Evolutionary conservation across 37 sponge, comb jelly and placozoan species (phyloP), one percentile per base, ranked within the genome.

Genomic region (Petrosia ficiformis): DNA sequence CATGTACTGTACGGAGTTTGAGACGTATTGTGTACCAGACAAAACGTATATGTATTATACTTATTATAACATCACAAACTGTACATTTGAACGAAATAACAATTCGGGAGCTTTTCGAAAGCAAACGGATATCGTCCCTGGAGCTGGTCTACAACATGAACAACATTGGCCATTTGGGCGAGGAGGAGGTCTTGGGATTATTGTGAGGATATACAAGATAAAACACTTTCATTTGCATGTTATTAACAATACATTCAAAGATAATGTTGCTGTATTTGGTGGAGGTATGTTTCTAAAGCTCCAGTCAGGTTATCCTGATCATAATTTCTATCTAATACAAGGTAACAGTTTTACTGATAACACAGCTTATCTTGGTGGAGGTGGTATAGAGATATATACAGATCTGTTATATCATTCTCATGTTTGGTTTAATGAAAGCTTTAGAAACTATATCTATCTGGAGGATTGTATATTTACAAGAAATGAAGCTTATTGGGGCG

Each of bases 191-290:
- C 28, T 77, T 21, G 65, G 48, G 22, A 22, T 77, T 24, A 35
- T 31, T 28, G 5, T 77, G 19, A 3, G 42, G 5, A 26, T 29
- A 41, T 59, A 42, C 28, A 77, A 65, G 8, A 65, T 38, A 44
- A 22, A n/a, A 10, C 25, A 65, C 28, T 42, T 63, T 26, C 16
- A 21, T 19, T 29, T 77, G n/a, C 40, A 28, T 5, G 59, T 77
- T 48, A 35, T 16, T 22, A 40, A 65, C 26, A 43, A 31, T 65
- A n/a, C 25, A 19, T 65, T 77, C 52, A 37, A 34, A n/a, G 38
- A 65, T 42, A 77, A 77, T 67, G 59, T 8, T 44, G 77, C 77
- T 10, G 24, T 26, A 19, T 77, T 44, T 64, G 77, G 77, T 42
- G 77, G 67, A 41, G 77, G 77, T 24, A 64, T 77, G 54, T 37